These are phyloP conservation scores for Tetragnatha versicolor DNA, from an alignment of 1,140 invertebrate species.

Conservation along the genomic window DNA sequence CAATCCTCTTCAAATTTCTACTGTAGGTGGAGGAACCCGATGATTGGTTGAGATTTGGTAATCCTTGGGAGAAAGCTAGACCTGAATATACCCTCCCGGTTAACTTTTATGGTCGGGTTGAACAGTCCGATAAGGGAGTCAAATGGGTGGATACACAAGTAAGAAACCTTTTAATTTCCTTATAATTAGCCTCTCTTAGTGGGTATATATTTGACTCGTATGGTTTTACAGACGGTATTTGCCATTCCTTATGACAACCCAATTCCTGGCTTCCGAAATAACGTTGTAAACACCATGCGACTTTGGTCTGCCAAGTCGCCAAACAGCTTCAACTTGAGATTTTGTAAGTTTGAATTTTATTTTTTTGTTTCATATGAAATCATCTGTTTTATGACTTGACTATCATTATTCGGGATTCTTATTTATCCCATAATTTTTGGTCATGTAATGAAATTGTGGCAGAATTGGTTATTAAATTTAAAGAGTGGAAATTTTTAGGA, in stretches of 20 bases:
- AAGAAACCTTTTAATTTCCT: slow-evolving; percentile 23
- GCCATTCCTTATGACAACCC: slow-evolving; percentile 99
- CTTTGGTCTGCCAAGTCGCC: slow-evolving; percentile 99
- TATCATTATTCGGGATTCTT: no score
- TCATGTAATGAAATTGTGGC: no score
- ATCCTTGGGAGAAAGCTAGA: slow-evolving; percentile 78
- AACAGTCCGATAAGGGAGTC: slow-evolving; percentile 78
- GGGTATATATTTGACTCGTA: neutral
- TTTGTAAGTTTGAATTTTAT: slow-evolving; percentile 70
- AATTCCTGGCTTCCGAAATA: slow-evolving; percentile 97
- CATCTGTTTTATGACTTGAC: no score
- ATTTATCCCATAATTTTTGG: no score
- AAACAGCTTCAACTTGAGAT: slow-evolving; percentile 94
- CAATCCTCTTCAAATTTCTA: no score
- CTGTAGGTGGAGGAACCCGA: slow-evolving; percentile 85
- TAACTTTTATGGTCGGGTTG: slow-evolving; percentile 94
- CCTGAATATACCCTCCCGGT: slow-evolving; percentile 93
- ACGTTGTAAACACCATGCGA: slow-evolving; percentile 95
- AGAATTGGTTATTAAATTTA: neutral
- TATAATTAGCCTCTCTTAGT: neutral
- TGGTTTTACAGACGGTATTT: slow-evolving; percentile 73
- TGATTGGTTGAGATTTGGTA: slow-evolving; percentile 87
- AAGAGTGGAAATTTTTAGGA: neutral
- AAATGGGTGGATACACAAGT: slow-evolving; percentile 97
- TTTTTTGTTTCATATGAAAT: neutral